Conservation (phyloP, 2,113 vertebrate species). For the Acinonyx jubatus region DNA sequence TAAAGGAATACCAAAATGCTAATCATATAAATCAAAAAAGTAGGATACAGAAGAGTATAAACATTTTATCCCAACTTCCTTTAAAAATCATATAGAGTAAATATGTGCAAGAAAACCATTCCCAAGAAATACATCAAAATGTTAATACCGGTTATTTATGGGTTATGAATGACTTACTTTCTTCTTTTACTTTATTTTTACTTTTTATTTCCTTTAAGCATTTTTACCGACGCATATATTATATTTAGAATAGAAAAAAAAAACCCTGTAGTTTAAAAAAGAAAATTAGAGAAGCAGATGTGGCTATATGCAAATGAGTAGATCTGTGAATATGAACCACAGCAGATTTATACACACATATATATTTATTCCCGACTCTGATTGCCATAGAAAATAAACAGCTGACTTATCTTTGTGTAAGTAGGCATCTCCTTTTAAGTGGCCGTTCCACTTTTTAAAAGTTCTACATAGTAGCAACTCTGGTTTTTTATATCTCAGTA, state of each 20-base stretch:
- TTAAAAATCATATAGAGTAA: constrained; percentile 37
- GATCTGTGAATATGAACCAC: not conserved
- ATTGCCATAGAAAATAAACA: constrained; percentile 13
- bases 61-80: constrained; percentile 14
- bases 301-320: constrained; percentile 45
- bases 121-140: constrained; percentile 15
- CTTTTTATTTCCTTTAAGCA: constrained; percentile 54
- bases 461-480: not conserved
- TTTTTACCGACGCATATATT: constrained; percentile 47
- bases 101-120: not conserved
- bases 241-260: constrained; percentile 63
- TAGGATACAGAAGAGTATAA: not conserved
- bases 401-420: not conserved
- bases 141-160: constrained; percentile 32
- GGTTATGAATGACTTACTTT: constrained; percentile 52
- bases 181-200: constrained; percentile 38
- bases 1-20: not conserved
- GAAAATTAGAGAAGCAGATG: constrained; percentile 56
- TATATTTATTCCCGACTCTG: not conserved
- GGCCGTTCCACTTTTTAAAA: constrained; percentile 4
- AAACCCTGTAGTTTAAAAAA: constrained; percentile 54
- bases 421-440: not conserved
- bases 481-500: constrained; percentile 17
- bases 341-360: not conserved
- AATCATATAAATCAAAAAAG: constrained; percentile 13